phyloP scores from a whole-genome alignment of 2,888 invertebrate genomes.

The Marronus borbonicus region DNA sequence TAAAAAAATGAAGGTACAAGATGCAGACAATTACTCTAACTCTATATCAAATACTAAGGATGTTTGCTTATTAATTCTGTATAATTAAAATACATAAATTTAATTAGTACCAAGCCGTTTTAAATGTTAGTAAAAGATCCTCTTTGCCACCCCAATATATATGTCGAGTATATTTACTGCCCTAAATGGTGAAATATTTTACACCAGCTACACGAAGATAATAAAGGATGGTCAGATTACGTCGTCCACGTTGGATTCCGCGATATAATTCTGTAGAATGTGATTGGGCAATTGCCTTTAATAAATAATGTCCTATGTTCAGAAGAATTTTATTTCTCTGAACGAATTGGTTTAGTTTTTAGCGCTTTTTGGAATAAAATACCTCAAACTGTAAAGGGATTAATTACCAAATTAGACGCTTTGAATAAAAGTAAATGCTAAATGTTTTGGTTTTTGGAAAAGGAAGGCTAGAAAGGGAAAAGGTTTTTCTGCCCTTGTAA shows the following conservation, averaged over 20 bases:
- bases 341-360: constrained; percentile 23
- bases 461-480: too few relatives aligned
- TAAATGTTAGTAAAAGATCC: constrained; percentile 11
- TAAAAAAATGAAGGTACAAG: too few relatives aligned
- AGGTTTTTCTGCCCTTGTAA: too few relatives aligned
- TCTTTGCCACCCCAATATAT: neutral
- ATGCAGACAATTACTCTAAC: too few relatives aligned
- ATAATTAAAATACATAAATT: too few relatives aligned
- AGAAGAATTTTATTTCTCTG: constrained; percentile 19
- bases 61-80: too few relatives aligned
- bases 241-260: neutral
- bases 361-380: neutral
- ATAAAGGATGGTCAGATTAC: constrained; percentile 20
- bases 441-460: too few relatives aligned
- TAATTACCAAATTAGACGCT: too few relatives aligned
- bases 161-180: constrained; percentile 13
- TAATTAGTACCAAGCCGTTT: neutral
- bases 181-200: constrained; percentile 14
- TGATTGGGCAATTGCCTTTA: constrained; percentile 32
- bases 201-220: neutral
- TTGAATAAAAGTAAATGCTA: too few relatives aligned
- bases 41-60: too few relatives aligned
- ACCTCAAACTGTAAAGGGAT: neutral
- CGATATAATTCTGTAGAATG: constrained; percentile 27
- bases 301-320: constrained; percentile 27